Percentiles rank a stretch among this genome's conserved stretches.
Conservation (phyloP, 2,797 vertebrate species). For the Spea hammondii region DNA sequence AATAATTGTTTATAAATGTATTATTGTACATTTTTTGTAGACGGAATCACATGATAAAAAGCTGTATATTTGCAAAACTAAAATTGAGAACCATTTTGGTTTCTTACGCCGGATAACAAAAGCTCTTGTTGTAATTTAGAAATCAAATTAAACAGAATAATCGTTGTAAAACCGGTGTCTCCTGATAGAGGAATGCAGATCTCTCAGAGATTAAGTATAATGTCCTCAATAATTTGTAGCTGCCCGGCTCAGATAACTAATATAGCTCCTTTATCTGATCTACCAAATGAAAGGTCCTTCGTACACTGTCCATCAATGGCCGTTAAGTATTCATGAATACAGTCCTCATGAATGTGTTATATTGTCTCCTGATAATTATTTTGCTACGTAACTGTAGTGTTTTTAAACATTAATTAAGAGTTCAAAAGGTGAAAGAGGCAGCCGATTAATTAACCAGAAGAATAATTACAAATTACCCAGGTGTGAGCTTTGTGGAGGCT, state of each 20-base stretch:
- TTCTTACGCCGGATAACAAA: too few species aligned
- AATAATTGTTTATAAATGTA: too few species aligned
- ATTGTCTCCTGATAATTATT: constrained; percentile 41
- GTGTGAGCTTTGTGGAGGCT: not conserved
- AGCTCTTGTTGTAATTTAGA: too few species aligned
- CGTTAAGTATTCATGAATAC: constrained; percentile 44
- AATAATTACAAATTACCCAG: constrained; percentile 16
- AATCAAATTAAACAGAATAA: too few species aligned
- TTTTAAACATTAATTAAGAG: constrained; percentile 45
- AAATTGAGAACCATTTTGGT: too few species aligned
- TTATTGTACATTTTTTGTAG: too few species aligned
- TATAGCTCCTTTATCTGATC: not conserved
- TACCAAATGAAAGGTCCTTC: not conserved
- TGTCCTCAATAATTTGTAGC: not conserved
- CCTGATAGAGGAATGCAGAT: not conserved
- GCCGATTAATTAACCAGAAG: constrained; percentile 1
- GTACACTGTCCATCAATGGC: constrained; percentile 14
- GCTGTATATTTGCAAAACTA: too few species aligned
- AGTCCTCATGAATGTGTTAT: constrained; percentile 1
- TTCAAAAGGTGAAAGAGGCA: constrained; percentile 34
- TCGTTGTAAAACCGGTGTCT: too few species aligned
- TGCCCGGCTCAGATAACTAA: not conserved
- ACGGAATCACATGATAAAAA: too few species aligned
- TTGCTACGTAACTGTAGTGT: constrained; percentile 16
- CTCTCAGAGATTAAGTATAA: not conserved